Evolutionary conservation across 1,140 invertebrate species (phyloP), one percentile per base, ranked within the genome.

Genomic region (Pseudomyrmex sp.): DNA sequence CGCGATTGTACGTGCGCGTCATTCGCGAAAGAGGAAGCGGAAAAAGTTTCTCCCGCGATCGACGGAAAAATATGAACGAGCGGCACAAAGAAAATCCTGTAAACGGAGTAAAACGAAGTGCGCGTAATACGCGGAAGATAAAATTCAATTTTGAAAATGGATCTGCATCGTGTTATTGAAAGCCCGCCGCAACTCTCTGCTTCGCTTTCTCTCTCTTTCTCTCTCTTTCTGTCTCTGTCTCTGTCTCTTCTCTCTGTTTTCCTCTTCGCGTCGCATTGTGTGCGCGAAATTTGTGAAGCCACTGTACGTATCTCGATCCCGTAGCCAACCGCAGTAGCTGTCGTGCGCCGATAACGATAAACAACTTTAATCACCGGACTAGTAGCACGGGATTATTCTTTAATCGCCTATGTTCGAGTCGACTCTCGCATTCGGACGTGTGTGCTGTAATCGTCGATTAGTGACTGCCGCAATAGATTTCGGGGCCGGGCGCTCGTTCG

Each of bases 111-210:
- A 89, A 86, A 86, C 74, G 80, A 80, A 66, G 48, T 48, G 75
- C 35, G 62, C 48, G 62, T 69, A 86, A 88, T 89, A 86, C 80
- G 75, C 46, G 68, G 12, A 59, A 88, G 77, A 79, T 70, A 70
- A 69, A 63, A 72, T 89, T 84, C 88, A 89, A 89, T 89, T 89
- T 89, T 70, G 59, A 74, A 88, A 89, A 85, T 89, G 77, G 85
- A 77, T 82, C 54, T 63, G 82, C 84, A 74, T 73, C 80, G 75
- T 70, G 68, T 85, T 85, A 85, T 85, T 56, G 75, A 77, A 77
- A 77, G 63, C 35, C 56, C 54, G 52, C 50, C 18, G 18, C 62
- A 73, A 61, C 58, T 61, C 46, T 63, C 13, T 26, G 15, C 68
- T 20, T 35, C 18, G 8, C 12, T 3, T 9, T 7, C n/a, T 20